These are phyloP conservation scores for Tinamus guttatus DNA, from an alignment of 2,113 vertebrate genomes.

Conservation along the genomic window DNA sequence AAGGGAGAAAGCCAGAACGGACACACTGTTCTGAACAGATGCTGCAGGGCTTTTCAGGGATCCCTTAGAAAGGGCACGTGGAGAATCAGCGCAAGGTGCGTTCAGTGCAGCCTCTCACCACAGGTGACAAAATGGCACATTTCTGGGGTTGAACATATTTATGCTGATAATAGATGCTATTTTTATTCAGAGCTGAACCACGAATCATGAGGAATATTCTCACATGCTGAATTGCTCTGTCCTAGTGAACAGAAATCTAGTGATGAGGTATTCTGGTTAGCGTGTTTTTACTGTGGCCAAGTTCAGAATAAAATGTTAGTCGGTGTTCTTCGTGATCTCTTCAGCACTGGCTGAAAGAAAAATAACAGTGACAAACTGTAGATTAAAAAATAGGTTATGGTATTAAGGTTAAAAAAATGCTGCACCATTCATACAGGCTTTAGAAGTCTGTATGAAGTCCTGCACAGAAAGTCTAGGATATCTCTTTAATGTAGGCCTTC, in stretches of 20 bases:
- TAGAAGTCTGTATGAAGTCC: not conserved
- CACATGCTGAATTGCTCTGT: not conserved
- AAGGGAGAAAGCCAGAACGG: not conserved
- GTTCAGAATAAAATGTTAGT: not conserved
- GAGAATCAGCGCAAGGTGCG: not conserved
- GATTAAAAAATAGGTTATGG: not conserved
- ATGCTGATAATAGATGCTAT: not conserved
- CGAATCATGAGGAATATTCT: not conserved
- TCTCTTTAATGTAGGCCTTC: not conserved
- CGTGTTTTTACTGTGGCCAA: not conserved
- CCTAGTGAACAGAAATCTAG: not conserved
- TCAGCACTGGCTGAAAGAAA: not conserved
- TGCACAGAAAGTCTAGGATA: not conserved
- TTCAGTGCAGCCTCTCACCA: not conserved
- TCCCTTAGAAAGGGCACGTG: not conserved
- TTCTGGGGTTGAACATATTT: not conserved
- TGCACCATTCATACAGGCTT: not conserved
- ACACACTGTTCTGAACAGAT: not conserved
- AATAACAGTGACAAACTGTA: not conserved
- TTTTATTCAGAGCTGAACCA: not conserved
- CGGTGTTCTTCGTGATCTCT: not conserved
- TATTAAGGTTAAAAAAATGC: not conserved
- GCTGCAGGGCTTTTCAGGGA: not conserved
- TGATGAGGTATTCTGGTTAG: not conserved
- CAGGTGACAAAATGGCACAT: not conserved